Conservation (phyloP, 2,888 invertebrate genomes). For the Rhorus exstirpatorius region DNA sequence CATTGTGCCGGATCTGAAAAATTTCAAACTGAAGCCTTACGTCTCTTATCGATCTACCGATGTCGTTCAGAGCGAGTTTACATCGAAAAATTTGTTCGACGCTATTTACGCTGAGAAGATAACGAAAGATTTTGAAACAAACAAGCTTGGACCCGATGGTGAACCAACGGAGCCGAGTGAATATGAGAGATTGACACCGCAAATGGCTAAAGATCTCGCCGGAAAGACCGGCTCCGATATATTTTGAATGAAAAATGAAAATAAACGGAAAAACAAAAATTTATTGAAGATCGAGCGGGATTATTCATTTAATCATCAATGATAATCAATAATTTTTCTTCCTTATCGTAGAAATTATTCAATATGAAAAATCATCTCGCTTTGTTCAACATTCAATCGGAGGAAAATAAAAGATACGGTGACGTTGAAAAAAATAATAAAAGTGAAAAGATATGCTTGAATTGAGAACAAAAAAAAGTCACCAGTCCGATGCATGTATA, state of each 20-base stretch:
- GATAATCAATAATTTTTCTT: not conserved
- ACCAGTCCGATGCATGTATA: not conserved
- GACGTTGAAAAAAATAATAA: too few species aligned
- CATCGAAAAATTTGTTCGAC: constrained; percentile 93
- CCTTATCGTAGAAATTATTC: too few species aligned
- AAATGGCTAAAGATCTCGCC: constrained; percentile 91
- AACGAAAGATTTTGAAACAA: constrained; percentile 90
- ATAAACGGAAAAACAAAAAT: not conserved
- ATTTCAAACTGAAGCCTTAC: constrained; percentile 96
- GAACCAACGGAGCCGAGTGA: constrained; percentile 90
- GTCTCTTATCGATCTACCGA: constrained; percentile 93
- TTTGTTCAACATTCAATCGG: too few species aligned
- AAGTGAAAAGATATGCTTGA: not conserved
- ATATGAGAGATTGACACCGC: constrained; percentile 90
- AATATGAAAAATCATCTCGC: too few species aligned
- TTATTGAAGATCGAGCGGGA: not conserved
- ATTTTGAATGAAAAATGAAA: constrained; percentile 20
- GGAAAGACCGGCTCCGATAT: constrained; percentile 94
- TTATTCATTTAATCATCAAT: not conserved
- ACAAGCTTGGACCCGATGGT: constrained; percentile 89
- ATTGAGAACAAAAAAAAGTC: not conserved
- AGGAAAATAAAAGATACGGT: too few species aligned
- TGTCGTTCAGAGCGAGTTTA: constrained; percentile 93
- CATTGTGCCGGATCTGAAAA: constrained; percentile 95
- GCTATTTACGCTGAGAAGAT: constrained; percentile 94